Conservation (phyloP, 2,888 invertebrate species). For the Rhabditoides inermis region DNA sequence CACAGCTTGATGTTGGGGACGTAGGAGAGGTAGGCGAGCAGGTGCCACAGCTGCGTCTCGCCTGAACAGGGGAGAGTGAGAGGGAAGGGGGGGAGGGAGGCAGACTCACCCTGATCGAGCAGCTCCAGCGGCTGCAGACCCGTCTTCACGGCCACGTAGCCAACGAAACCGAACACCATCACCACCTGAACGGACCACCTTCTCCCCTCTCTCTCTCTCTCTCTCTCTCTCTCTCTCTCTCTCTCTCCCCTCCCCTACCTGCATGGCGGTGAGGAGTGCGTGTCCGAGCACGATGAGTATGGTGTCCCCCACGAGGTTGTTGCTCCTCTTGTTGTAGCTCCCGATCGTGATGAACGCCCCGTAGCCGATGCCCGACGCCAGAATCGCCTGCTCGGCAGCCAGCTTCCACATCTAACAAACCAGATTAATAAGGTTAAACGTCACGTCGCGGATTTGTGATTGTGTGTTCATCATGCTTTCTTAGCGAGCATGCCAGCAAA, state of each 20-base stretch:
- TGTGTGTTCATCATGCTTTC: neutral
- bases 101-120: conserved; percentile 29
- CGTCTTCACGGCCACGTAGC: conserved; percentile 33
- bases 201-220: no score
- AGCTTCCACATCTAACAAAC: conserved; percentile 42
- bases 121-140: conserved; percentile 38
- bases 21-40: conserved; percentile 43
- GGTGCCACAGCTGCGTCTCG: conserved; percentile 45
- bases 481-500: no score
- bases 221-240: neutral
- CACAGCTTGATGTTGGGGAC: conserved; percentile 40
- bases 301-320: conserved; percentile 46
- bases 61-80: no score
- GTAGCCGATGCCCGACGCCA: conserved; percentile 50
- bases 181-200: conserved; percentile 31
- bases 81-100: no score
- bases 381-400: conserved; percentile 47
- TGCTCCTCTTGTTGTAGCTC: conserved; percentile 50
- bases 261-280: conserved; percentile 8
- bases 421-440: neutral
- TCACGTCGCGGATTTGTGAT: neutral
- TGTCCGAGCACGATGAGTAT: neutral
- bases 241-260: conserved; percentile 4
- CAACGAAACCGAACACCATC: conserved; percentile 39
- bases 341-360: conserved; percentile 52